These are phyloP conservation scores for Neoaliturus tenellus DNA, from an alignment of 2,888 invertebrate species.

Conservation along the genomic window DNA sequence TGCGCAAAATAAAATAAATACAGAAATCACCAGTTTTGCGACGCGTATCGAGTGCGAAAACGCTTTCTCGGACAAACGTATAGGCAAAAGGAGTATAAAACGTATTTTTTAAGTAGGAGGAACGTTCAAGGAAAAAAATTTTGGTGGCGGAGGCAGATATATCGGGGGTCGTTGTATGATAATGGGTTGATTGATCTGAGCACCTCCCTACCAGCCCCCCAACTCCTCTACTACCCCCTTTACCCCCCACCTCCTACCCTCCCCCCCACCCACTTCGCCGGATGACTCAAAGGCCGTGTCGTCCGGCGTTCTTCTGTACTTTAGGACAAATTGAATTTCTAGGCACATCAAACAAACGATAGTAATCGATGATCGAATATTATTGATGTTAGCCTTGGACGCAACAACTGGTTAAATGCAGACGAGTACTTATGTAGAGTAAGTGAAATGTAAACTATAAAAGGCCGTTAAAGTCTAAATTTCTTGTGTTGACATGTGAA, in stretches of 20 bases:
- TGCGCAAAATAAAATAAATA: too few species aligned
- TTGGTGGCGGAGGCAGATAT: neutral
- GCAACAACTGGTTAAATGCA: too few species aligned
- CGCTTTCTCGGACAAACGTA: too few species aligned
- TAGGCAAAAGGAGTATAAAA: too few species aligned
- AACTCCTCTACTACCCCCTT: neutral
- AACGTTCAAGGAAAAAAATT: neutral
- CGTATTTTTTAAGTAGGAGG: neutral
- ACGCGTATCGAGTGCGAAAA: too few species aligned
- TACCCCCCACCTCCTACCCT: neutral
- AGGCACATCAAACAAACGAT: neutral
- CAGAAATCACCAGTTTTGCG: too few species aligned
- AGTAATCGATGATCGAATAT: too few species aligned
- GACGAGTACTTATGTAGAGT: too few species aligned
- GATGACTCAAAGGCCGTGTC: neutral
- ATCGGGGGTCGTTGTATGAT: neutral
- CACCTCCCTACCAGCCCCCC: neutral
- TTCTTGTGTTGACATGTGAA: too few species aligned
- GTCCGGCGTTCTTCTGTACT: neutral
- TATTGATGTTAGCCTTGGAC: neutral
- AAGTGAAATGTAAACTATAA: too few species aligned
- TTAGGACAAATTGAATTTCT: neutral
- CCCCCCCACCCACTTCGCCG: neutral
- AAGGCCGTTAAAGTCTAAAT: too few species aligned
- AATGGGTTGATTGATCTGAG: slow-evolving; percentile 14